Base-by-base conservation (phyloP, 1,140 invertebrate genomes). In the Cotesia glomerata region DNA sequence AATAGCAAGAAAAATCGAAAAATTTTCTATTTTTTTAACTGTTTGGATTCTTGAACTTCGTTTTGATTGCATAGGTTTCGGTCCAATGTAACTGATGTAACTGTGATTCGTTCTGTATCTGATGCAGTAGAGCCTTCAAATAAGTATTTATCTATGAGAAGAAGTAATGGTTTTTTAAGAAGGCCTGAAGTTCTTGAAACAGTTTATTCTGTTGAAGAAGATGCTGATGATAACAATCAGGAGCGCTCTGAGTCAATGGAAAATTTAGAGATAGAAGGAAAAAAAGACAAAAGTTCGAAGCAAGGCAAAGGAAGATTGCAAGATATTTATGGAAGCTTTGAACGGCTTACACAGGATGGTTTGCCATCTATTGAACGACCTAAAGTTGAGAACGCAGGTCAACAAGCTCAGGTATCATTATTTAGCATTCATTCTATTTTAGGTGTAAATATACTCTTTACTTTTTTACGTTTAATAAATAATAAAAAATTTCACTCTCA, bases 191-290 rank as follows among this genome's bases (percentile, higher is more conserved):
- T 95, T 14, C 84, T 95, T n/a, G 94, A 95, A 79, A 95, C 94
- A 0, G 94, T 95, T 0, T 95, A 94, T 83, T 94, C 93, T 75
- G 93, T 95, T 0, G 94, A 95, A 80, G 94, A 95, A 79, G 93
- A 95, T 82, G 91, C 85, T 0, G 93, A 94, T 74, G 89, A 88
- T 45, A 90, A 91, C 70, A 88, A 89, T 66, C 90, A 90, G 75
- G 90, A 89, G 35, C 82, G 89, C 26, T 77, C 80, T 16, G 84
- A 82, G 45, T 76, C 80, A 14, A 82, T 79, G 49, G 81, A 82
- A 39, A 82, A 81, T 39, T 79, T 80, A 2, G 84, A 84, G 18
- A 82, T 71, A 64, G 81, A 85, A 7, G 84, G 82, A 0, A 80
- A 75, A 66, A 80, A 80, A 64, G 65, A 72, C 32, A 84, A 82